Conservation (phyloP, 1,140 invertebrate species). For the Philopotamus ludificatus region DNA sequence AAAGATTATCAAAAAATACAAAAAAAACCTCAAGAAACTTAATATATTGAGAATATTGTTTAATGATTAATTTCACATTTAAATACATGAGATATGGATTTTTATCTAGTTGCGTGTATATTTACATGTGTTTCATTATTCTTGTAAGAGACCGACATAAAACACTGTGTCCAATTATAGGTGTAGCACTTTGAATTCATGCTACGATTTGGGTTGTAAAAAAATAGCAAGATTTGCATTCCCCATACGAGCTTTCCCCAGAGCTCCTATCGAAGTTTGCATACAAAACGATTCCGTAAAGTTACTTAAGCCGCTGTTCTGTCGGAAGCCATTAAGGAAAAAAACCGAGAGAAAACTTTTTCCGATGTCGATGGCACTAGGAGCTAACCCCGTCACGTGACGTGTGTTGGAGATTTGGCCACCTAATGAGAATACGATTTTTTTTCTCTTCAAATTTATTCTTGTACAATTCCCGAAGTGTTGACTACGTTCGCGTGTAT, state of each 20-base stretch:
- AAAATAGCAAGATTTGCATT: background rate
- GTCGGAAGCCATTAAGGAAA: constrained; percentile 10
- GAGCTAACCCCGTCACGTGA: constrained; percentile 5
- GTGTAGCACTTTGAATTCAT: no score
- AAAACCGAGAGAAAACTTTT: constrained; percentile 12
- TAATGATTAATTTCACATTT: no score
- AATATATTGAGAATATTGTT: no score
- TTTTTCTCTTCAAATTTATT: background rate
- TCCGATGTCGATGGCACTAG: background rate
- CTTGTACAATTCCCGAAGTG: background rate
- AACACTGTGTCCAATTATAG: no score
- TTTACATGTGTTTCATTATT: no score
- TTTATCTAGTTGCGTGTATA: no score
- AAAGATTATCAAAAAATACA: no score
- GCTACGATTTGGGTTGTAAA: no score
- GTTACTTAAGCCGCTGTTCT: constrained; percentile 2
- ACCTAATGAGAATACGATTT: constrained; percentile 4
- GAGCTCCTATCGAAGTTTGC: constrained; percentile 8
- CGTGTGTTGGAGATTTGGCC: constrained; percentile 12
- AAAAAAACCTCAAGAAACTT: no score
- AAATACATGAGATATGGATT: no score
- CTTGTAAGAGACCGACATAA: no score
- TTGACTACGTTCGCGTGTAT: background rate
- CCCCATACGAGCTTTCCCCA: background rate
- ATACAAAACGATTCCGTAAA: constrained; percentile 18